phyloP scores from a whole-genome alignment of 2,797 vertebrate species.

The Semotilus atromaculatus region DNA sequence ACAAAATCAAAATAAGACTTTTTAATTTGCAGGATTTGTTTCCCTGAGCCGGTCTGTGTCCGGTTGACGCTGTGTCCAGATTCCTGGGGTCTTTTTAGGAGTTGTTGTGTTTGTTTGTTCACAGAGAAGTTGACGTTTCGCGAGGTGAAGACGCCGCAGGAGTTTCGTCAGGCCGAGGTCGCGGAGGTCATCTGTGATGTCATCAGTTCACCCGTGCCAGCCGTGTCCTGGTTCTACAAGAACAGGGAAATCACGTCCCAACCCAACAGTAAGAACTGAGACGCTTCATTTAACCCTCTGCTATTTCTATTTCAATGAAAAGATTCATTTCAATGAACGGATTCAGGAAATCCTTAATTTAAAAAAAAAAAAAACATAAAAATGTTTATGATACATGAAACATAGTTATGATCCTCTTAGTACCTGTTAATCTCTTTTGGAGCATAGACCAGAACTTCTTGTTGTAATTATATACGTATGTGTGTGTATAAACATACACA shows the following conservation, averaged over 20 bases:
- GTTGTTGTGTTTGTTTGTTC: constrained; percentile 53
- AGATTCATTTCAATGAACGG: no score
- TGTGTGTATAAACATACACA: no score
- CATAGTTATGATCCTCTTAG: background rate
- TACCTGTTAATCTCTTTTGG: no score
- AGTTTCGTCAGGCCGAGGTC: constrained; percentile 91
- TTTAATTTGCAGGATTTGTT: no score
- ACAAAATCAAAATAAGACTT: no score
- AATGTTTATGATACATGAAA: no score
- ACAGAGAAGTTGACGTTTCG: constrained; percentile 94
- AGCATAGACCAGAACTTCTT: no score
- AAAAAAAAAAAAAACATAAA: no score
- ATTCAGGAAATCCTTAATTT: no score
- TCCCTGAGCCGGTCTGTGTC: no score
- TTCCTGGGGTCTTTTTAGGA: background rate
- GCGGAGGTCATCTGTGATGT: constrained; percentile 93
- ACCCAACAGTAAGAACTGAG: constrained; percentile 86
- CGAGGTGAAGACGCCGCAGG: constrained; percentile 90
- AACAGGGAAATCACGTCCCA: constrained; percentile 87
- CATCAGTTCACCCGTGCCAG: constrained; percentile 91
- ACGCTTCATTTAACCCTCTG: background rate
- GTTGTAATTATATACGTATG: no score
- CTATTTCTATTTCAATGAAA: no score
- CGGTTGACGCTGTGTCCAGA: background rate
- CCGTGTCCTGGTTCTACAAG: constrained; percentile 94